phyloP scores from a whole-genome alignment of 2,888 invertebrate genomes.

The Watsonalla cultraria region DNA sequence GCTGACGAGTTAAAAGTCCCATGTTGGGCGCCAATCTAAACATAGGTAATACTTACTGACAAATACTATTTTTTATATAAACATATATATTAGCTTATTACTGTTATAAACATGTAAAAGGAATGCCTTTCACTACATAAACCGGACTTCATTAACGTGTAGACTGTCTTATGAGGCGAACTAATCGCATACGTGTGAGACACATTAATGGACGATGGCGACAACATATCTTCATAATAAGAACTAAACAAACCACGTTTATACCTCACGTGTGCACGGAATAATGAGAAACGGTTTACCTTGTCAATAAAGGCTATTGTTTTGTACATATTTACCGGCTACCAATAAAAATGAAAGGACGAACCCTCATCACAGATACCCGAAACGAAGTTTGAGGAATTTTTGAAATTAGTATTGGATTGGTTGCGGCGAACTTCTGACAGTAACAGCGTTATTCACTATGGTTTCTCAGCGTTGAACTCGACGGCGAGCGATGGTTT shows the following conservation, averaged over 20 bases:
- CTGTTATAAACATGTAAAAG: neutral
- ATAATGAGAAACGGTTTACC: neutral
- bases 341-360: slow-evolving; percentile 26
- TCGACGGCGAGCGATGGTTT: too few relatives aligned
- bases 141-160: slow-evolving; percentile 2
- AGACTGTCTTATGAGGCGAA: slow-evolving; percentile 9
- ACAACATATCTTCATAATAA: slow-evolving; percentile 17
- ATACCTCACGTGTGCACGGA: slow-evolving; percentile 6
- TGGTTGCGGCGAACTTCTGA: neutral
- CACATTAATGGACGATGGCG: slow-evolving; percentile 11
- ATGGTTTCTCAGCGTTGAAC: too few relatives aligned
- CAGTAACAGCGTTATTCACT: neutral
- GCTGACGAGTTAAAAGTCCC: too few relatives aligned
- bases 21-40: too few relatives aligned
- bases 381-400: neutral
- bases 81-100: too few relatives aligned
- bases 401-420: neutral
- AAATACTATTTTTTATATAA: too few relatives aligned
- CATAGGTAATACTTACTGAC: too few relatives aligned
- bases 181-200: slow-evolving; percentile 8
- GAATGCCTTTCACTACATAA: neutral
- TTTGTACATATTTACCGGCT: slow-evolving; percentile 27
- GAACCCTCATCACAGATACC: neutral
- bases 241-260: slow-evolving; percentile 11
- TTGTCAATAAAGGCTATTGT: neutral